Conservation (phyloP, 2,113 vertebrate species). For the Ammospiza nelsoni region DNA sequence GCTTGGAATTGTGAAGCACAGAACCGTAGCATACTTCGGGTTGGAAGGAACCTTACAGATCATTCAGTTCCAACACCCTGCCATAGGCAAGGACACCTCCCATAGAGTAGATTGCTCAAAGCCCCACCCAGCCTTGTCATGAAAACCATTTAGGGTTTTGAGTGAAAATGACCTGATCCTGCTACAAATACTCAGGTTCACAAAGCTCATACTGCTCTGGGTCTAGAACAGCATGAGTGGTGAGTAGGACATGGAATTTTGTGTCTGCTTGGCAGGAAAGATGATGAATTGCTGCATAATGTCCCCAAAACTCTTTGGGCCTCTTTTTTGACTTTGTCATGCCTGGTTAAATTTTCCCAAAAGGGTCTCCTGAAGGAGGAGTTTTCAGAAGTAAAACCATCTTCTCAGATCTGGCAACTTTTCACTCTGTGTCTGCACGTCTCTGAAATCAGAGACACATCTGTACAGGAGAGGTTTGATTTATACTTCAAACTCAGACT, state of each 20-base stretch:
- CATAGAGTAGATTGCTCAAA: neutral
- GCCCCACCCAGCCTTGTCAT: no score
- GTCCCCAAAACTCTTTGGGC: neutral
- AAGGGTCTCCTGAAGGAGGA: neutral
- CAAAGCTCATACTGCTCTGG: neutral
- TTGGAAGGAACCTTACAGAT: neutral
- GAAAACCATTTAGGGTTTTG: neutral
- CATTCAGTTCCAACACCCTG: fast-evolving
- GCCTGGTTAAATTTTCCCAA: neutral
- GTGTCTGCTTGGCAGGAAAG: neutral
- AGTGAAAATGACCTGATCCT: neutral
- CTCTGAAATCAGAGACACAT: neutral
- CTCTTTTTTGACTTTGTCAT: neutral
- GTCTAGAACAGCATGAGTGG: fast-evolving
- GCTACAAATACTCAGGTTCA: neutral
- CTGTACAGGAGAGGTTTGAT: neutral
- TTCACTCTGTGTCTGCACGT: neutral
- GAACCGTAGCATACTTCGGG: neutral
- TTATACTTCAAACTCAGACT: neutral
- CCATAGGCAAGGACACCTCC: neutral
- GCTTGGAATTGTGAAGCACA: neutral
- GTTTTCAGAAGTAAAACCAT: fast-evolving
- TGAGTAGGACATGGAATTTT: neutral
- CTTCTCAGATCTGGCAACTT: neutral
- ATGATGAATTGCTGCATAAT: neutral